Base-by-base conservation (phyloP, 2,888 invertebrate species). In the Phengaris alcon region DNA sequence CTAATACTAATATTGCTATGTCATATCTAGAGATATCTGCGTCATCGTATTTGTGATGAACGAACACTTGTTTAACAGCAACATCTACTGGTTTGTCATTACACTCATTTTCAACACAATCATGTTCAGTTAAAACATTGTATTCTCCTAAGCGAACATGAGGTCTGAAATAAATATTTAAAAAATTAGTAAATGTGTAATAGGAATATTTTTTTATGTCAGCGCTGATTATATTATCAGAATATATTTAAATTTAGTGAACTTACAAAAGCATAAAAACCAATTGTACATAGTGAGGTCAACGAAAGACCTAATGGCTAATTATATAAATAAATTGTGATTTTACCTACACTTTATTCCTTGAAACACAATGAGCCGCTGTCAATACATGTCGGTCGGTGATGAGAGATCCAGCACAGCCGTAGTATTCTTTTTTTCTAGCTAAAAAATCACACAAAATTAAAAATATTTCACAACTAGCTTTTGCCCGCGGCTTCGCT, bases 121-220 rank as follows among this genome's bases (percentile, higher is more conserved):
- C 85, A 3, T 48, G 76, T 6, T 81, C 81, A 0, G 85, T 86
- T 74, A 80, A 82, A 73, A 84, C 80, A 79, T 91, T 87, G 83
- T 95, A 94, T 78, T 96, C 96, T 3, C 96, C 96, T 55, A 96
- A 87, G 52, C 96, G 93, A 12, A 95, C 94, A 52, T 94, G 94
- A 74, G 92, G 85, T 76, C 95, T 95, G 79, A 76, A 81, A 77
- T 77, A 74, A 15, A 76, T 73, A 69, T 77, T 73, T 74, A n/a
- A 46, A 52, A 57, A 51, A 74, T 35, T 69, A 15, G 15, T 35
- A n/a, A 12, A 8, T 7, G 3, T 48, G 35, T 3, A 35, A 35
- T 35, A 4, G 4, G 4, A 35, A 35, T 35, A 35, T 35, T 3
- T 35, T 35, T 35, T 35, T 3, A 35, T 1, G 22, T 22, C 35